A percentile compares a stretch with the other conserved stretches of the same genome.
Conservation (phyloP, 2,797 vertebrate species). For the Sternotherus odoratus region DNA sequence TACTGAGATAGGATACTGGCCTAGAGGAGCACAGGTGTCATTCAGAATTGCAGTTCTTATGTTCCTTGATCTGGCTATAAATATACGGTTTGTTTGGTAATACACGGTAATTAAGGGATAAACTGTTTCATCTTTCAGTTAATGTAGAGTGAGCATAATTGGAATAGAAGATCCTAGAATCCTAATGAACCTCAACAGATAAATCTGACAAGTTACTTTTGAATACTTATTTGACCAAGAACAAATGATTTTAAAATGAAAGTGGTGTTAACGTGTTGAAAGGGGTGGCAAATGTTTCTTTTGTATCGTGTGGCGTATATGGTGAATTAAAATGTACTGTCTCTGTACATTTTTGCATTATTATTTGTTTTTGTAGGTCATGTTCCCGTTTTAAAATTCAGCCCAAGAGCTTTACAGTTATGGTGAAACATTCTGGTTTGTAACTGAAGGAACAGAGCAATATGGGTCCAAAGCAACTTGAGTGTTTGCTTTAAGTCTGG, state of each 20-base stretch:
- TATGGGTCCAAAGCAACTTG: conserved; percentile 54
- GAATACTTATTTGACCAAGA: conserved; percentile 3
- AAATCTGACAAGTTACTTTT: not conserved
- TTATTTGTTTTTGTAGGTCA: conserved; percentile 36
- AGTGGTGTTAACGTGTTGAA: not conserved
- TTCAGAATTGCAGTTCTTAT: not conserved
- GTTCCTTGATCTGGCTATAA: conserved; percentile 10
- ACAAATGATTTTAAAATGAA: conserved; percentile 11
- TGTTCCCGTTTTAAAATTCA: conserved; percentile 17
- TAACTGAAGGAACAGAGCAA: conserved; percentile 67
- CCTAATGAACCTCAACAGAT: not conserved
- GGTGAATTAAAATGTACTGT: not conserved
- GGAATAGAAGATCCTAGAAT: not conserved
- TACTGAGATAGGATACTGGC: not conserved
- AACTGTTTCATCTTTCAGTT: not conserved
- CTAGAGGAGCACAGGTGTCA: not conserved
- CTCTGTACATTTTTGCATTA: not conserved
- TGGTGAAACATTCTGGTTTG: not conserved
- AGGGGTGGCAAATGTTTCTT: conserved; percentile 21
- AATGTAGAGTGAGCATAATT: not conserved
- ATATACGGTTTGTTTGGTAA: not conserved
- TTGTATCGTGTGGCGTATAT: not conserved
- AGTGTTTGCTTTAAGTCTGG: conserved; percentile 20
- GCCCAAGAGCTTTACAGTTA: conserved; percentile 36
- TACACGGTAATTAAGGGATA: not conserved